Percentiles rank a stretch among this genome's conserved stretches.
phyloP scores from a whole-genome alignment of 2,113 vertebrate genomes.

The Phylloscopus trochilus region DNA sequence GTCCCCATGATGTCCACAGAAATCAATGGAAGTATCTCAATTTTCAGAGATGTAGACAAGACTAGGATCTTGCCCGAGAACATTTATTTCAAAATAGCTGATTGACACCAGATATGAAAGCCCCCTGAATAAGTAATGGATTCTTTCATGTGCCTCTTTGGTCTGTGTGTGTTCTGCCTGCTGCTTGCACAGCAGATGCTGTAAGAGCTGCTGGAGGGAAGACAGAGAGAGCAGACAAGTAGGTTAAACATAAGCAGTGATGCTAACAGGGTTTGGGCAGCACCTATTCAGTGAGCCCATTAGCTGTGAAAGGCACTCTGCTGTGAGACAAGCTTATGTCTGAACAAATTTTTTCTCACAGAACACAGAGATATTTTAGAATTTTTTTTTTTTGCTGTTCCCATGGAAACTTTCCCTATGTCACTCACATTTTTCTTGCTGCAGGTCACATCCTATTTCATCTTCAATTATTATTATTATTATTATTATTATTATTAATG shows the following conservation, averaged over 20 bases:
- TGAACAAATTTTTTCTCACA: background rate
- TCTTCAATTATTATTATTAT: background rate
- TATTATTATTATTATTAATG: background rate
- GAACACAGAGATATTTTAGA: background rate
- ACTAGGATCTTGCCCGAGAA: background rate
- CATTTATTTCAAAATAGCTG: background rate
- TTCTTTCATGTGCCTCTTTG: background rate
- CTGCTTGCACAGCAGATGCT: background rate
- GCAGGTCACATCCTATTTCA: background rate
- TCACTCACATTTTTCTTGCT: background rate
- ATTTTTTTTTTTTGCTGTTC: slow-evolving; percentile 16
- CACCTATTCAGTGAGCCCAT: background rate
- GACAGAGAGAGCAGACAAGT: background rate
- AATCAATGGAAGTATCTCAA: background rate
- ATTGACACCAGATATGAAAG: background rate
- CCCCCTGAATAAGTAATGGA: background rate
- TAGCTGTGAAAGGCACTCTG: background rate
- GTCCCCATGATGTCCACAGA: background rate
- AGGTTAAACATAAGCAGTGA: background rate
- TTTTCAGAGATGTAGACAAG: background rate
- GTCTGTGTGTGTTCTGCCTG: background rate
- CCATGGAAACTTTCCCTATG: slow-evolving; percentile 41
- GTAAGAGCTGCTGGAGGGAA: background rate
- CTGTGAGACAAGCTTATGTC: background rate
- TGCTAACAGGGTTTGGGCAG: background rate